Conservation (phyloP, 2,797 vertebrate genomes). For the Cuniculus paca region DNA sequence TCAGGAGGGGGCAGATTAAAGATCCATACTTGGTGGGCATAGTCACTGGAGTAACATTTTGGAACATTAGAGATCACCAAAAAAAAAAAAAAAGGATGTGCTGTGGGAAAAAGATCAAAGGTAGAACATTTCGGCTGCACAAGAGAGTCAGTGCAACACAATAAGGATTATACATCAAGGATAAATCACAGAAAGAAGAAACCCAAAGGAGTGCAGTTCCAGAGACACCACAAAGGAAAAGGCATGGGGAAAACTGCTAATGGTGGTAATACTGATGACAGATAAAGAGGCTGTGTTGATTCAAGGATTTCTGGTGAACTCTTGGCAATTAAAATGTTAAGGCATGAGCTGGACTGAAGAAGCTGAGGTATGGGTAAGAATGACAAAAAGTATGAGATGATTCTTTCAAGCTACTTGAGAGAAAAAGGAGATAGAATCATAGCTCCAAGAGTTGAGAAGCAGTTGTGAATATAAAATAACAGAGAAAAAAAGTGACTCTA, state of each 20-base stretch:
- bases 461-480: not conserved
- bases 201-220: not conserved
- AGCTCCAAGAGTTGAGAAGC: not conserved
- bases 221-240: not conserved
- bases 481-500: not conserved
- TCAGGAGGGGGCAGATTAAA: not conserved
- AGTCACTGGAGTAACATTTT: not conserved
- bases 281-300: not conserved
- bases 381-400: not conserved
- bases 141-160: not conserved
- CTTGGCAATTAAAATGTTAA: not conserved
- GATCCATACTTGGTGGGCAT: not conserved
- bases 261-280: not conserved
- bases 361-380: not conserved
- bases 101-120: not conserved
- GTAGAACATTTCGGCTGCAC: not conserved
- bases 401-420: constrained; percentile 39
- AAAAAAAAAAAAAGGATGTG: not conserved
- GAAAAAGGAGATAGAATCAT: not conserved
- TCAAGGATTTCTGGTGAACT: not conserved
- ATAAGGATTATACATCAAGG: not conserved
- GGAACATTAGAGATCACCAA: not conserved
- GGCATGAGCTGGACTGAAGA: not conserved
- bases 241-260: not conserved
- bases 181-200: constrained; percentile 7